A percentile compares a stretch with the other conserved stretches of the same genome.
Evolutionary conservation across 2,113 vertebrate genomes (phyloP).

Genomic region (Macheiramphus alcinus): DNA sequence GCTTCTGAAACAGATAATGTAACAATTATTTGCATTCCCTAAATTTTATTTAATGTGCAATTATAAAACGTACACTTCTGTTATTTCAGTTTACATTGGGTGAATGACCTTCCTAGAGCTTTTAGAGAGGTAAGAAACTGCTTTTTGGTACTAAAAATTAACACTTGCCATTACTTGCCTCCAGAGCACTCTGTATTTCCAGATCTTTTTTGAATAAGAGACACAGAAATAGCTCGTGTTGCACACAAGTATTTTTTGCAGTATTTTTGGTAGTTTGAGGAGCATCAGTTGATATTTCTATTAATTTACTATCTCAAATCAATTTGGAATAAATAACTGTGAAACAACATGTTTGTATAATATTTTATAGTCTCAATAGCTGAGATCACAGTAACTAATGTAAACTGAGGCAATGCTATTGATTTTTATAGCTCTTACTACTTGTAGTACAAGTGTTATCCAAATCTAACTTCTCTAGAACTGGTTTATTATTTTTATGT

Average conservation of each 20-base stretch:
- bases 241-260: background rate
- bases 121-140: conserved; percentile 84
- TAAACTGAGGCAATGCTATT: background rate
- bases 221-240: background rate
- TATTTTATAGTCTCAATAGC: background rate
- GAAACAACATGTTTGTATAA: background rate
- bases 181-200: background rate
- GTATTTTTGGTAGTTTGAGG: background rate
- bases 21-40: background rate
- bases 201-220: background rate
- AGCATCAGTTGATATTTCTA: background rate
- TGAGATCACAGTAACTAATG: background rate
- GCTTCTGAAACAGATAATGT: background rate
- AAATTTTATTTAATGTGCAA: background rate
- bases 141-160: background rate
- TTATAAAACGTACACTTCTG: background rate
- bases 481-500: background rate
- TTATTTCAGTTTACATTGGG: conserved; percentile 90
- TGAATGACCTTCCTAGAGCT: conserved; percentile 91
- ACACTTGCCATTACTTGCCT: background rate
- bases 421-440: background rate
- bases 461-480: background rate
- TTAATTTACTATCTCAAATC: background rate
- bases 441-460: background rate
- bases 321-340: background rate